Evolutionary conservation across 2,113 vertebrate species (phyloP).

Genomic region (Todiramphus saurophagus): DNA sequence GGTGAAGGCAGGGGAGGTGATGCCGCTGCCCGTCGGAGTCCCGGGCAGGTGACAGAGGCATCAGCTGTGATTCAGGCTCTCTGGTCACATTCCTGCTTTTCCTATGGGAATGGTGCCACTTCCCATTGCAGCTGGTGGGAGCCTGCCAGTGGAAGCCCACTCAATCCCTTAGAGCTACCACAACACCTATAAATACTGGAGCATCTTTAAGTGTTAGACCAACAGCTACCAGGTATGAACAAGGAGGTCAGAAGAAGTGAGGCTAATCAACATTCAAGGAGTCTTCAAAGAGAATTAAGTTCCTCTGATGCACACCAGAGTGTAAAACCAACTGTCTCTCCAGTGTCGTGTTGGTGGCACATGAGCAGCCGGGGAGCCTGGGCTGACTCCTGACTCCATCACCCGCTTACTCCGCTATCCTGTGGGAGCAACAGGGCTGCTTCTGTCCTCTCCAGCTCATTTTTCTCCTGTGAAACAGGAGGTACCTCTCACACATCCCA

Average conservation of each 20-base stretch:
- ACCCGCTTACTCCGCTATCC: accelerated
- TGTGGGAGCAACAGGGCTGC: accelerated
- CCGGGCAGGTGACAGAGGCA: neutral
- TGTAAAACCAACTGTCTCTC: no score
- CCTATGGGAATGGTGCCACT: neutral
- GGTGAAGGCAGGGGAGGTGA: neutral
- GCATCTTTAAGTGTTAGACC: neutral
- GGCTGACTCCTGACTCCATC: neutral
- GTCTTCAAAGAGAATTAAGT: no score
- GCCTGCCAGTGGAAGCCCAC: neutral
- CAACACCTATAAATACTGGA: neutral
- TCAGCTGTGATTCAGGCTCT: neutral
- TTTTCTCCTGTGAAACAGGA: neutral
- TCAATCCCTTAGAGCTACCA: neutral
- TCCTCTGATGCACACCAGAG: no score
- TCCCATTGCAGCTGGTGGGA: neutral
- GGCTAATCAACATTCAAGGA: neutral
- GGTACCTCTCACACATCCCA: accelerated
- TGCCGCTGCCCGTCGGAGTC: neutral
- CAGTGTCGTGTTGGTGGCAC: accelerated
- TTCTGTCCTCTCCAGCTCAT: neutral
- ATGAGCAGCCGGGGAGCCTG: accelerated
- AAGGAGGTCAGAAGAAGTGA: neutral
- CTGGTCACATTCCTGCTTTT: neutral
- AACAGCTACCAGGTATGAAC: neutral